Evolutionary conservation across 2,888 invertebrate species (phyloP).

Genomic region (Amphipyra berbera): DNA sequence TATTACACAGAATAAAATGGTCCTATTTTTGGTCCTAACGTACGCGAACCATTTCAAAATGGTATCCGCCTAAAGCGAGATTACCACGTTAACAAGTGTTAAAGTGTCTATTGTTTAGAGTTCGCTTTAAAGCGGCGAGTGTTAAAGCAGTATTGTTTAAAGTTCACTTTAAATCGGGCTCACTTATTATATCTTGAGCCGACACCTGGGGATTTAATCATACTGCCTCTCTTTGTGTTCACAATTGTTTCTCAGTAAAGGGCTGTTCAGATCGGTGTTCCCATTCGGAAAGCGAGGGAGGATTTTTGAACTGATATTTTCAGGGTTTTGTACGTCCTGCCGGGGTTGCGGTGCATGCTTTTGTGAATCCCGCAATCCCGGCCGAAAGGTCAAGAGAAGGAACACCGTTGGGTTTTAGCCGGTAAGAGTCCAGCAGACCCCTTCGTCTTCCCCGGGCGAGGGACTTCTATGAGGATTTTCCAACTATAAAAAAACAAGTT

Average conservation of each 20-base stretch:
- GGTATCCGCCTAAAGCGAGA: conserved; percentile 62
- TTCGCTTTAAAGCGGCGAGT: conserved; percentile 65
- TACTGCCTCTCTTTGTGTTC: conserved; percentile 44
- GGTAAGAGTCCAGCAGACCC: too few species aligned
- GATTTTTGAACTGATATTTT: neutral
- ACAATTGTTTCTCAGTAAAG: conserved; percentile 51
- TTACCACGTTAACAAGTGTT: conserved; percentile 75
- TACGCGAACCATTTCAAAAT: conserved; percentile 20
- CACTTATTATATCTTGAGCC: conserved; percentile 66
- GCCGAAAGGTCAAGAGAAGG: too few species aligned
- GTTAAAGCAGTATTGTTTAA: conserved; percentile 72
- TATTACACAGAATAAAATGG: too few species aligned
- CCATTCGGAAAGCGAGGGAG: neutral
- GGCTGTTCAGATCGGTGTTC: conserved; percentile 24
- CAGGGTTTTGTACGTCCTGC: neutral
- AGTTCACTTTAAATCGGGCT: conserved; percentile 63
- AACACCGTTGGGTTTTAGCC: too few species aligned
- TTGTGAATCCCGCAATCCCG: too few species aligned
- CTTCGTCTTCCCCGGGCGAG: too few species aligned
- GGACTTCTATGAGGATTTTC: too few species aligned
- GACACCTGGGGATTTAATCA: conserved; percentile 68
- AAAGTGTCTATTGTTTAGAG: conserved; percentile 71
- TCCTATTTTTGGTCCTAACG: neutral
- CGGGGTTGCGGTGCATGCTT: too few species aligned
- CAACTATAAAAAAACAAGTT: too few species aligned